A percentile compares a stretch with the other conserved stretches of the same genome.
Evolutionary conservation across 2,888 invertebrate species (phyloP).

Genomic region (Agriopis marginaria): DNA sequence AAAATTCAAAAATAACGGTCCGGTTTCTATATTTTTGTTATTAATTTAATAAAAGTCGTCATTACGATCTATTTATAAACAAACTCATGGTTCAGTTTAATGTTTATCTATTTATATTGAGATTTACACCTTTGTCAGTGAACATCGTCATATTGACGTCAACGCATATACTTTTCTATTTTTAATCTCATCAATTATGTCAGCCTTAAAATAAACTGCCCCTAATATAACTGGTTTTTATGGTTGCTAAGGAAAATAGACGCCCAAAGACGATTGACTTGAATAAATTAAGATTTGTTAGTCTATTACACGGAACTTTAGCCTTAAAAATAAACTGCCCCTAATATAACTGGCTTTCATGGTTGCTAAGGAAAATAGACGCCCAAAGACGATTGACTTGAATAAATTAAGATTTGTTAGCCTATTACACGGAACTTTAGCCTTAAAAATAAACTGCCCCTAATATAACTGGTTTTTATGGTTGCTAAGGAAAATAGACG

Average conservation of each 20-base stretch:
- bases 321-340: neutral
- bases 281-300: constrained; percentile 3
- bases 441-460: neutral
- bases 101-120: neutral
- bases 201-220: constrained; percentile 1
- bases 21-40: neutral
- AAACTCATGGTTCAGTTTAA: neutral
- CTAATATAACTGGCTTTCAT: constrained; percentile 1
- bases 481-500: neutral
- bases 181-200: constrained; percentile 4
- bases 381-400: neutral
- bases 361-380: neutral
- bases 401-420: constrained; percentile 5
- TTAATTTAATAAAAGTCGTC: neutral
- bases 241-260: neutral
- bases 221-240: neutral
- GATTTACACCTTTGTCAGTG: neutral
- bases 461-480: constrained; percentile 1
- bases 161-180: neutral
- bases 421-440: neutral
- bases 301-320: neutral
- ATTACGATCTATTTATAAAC: neutral
- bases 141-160: neutral
- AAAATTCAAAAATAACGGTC: no score
- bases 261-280: no score